These are phyloP conservation scores for Tiliacea aurago DNA, from an alignment of 2,888 invertebrate species.

Conservation along the genomic window DNA sequence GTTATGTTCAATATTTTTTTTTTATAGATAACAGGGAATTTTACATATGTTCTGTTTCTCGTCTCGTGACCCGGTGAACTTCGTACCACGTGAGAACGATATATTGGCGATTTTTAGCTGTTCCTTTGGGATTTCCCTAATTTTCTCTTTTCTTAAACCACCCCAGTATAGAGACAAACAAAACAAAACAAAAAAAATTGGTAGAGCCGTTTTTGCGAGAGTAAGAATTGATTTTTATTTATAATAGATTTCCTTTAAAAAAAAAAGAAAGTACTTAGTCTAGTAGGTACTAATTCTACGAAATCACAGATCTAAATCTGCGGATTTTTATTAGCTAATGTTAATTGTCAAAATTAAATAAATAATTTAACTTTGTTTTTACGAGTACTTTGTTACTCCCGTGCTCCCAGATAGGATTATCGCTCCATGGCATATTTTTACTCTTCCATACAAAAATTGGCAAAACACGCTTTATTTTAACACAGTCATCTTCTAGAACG, in stretches of 20 bases:
- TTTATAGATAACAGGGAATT: neutral
- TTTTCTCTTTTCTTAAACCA: too few species aligned
- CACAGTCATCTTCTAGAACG: neutral
- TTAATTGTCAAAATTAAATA: neutral
- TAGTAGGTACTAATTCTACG: neutral
- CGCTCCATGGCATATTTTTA: neutral
- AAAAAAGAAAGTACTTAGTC: neutral
- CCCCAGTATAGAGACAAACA: too few species aligned
- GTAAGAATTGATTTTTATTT: too few species aligned
- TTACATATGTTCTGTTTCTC: neutral
- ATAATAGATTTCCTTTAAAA: neutral
- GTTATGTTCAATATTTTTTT: too few species aligned
- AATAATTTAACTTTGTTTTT: neutral
- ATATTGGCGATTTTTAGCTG: too few species aligned
- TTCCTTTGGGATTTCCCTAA: too few species aligned
- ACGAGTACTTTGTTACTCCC: neutral
- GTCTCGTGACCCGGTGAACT: too few species aligned
- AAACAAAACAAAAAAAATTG: too few species aligned
- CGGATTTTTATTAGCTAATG: too few species aligned
- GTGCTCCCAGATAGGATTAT: conserved; percentile 10
- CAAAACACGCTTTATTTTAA: neutral
- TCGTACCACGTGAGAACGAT: too few species aligned
- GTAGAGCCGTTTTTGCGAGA: too few species aligned
- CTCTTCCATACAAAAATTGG: neutral
- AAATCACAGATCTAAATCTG: neutral